Evolutionary conservation across 1,140 invertebrate genomes (phyloP).

Genomic region (Ephestia elutella): DNA sequence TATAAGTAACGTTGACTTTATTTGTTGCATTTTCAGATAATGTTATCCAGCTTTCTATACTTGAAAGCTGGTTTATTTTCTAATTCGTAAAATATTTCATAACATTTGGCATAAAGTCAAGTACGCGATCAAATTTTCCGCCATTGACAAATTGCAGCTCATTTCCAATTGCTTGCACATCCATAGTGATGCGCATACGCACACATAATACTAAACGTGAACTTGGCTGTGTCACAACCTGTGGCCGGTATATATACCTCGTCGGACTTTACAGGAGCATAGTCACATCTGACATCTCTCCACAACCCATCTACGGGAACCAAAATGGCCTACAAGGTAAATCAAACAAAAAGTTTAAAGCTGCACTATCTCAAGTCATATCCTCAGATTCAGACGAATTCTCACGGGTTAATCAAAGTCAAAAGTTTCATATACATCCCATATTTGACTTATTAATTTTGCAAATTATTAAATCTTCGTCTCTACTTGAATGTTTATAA

Average conservation of each 20-base stretch:
- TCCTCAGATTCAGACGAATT: no score
- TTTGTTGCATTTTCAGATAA: no score
- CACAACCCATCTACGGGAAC: constrained; percentile 40
- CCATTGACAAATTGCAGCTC: constrained; percentile 65
- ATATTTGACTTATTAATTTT: no score
- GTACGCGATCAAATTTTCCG: constrained; percentile 57
- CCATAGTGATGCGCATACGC: constrained; percentile 51
- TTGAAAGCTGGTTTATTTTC: no score
- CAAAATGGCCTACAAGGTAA: constrained; percentile 68
- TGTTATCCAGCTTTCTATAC: no score
- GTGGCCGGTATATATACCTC: constrained; percentile 61
- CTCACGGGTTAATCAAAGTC: no score
- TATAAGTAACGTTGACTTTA: no score
- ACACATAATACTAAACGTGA: constrained; percentile 59
- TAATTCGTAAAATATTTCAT: constrained; percentile 36
- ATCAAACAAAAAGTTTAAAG: neutral
- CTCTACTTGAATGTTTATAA: no score
- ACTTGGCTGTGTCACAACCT: constrained; percentile 60
- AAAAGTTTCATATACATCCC: no score
- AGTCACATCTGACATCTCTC: constrained; percentile 49
- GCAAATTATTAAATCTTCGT: no score
- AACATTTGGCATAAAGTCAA: constrained; percentile 64
- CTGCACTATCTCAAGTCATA: no score
- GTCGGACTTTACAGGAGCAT: constrained; percentile 41
- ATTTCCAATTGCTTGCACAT: constrained; percentile 67